phyloP scores from a whole-genome alignment of 2,113 vertebrate species.

The Corvus moneduloides region DNA sequence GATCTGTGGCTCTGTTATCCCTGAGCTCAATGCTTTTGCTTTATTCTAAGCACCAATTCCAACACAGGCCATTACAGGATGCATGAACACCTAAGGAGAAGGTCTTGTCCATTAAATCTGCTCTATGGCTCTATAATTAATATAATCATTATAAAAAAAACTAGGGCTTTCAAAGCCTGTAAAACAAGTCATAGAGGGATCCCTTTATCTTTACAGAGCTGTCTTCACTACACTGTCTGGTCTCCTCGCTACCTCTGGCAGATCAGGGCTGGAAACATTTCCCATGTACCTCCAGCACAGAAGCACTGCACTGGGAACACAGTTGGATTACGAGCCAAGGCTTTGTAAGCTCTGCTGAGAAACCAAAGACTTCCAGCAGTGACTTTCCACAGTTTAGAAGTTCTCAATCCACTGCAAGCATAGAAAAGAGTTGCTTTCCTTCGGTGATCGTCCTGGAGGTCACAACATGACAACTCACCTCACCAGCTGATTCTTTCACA shows the following conservation, averaged over 20 bases:
- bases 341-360: not conserved
- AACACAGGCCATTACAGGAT: not conserved
- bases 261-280: not conserved
- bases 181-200: constrained; percentile 1
- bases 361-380: not conserved
- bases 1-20: not conserved
- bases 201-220: not conserved
- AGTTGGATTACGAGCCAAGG: not conserved
- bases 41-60: not conserved
- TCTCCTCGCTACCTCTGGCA: not conserved
- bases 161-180: not conserved
- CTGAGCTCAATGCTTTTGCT: not conserved
- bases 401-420: accelerated
- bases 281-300: not conserved
- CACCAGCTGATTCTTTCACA: not conserved
- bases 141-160: not conserved
- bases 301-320: not conserved
- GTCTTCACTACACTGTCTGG: not conserved
- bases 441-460: not conserved
- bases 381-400: not conserved
- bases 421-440: not conserved
- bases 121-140: not conserved
- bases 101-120: not conserved
- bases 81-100: not conserved
- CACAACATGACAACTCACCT: not conserved